Evolutionary conservation across 2,113 vertebrate species (phyloP).

Genomic region (Lathamus discolor): DNA sequence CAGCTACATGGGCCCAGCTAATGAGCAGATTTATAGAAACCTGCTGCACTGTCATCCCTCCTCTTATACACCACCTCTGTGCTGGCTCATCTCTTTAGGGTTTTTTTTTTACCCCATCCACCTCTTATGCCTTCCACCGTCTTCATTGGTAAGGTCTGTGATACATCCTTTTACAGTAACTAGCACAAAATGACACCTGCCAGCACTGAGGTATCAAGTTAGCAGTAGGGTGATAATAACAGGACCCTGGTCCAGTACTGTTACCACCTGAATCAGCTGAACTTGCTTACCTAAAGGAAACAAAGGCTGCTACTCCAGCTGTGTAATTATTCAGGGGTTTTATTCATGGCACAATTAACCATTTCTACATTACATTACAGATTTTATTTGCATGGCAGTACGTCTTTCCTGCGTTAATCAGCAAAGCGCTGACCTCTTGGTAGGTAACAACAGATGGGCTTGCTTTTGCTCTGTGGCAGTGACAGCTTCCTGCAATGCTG

Average conservation of each 20-base stretch:
- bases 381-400: background rate
- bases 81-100: background rate
- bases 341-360: background rate
- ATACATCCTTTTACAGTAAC: background rate
- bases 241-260: background rate
- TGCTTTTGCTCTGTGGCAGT: background rate
- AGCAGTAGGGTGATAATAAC: background rate
- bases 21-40: background rate
- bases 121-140: background rate
- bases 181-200: background rate
- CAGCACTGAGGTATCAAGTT: background rate
- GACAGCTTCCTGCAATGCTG: background rate
- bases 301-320: background rate
- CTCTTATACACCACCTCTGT: background rate
- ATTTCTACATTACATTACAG: background rate
- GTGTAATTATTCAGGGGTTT: background rate
- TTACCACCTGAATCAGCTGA: background rate
- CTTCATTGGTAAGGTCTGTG: background rate
- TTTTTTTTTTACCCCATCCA: background rate
- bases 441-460: background rate
- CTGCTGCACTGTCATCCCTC: background rate
- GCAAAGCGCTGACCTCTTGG: background rate
- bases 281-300: background rate
- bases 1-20: background rate
- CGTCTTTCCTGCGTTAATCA: background rate